Evolutionary conservation across 2,113 vertebrate genomes (phyloP), one percentile per base, ranked within the genome.

Genomic region (Mesoclemmys tuberculata): DNA sequence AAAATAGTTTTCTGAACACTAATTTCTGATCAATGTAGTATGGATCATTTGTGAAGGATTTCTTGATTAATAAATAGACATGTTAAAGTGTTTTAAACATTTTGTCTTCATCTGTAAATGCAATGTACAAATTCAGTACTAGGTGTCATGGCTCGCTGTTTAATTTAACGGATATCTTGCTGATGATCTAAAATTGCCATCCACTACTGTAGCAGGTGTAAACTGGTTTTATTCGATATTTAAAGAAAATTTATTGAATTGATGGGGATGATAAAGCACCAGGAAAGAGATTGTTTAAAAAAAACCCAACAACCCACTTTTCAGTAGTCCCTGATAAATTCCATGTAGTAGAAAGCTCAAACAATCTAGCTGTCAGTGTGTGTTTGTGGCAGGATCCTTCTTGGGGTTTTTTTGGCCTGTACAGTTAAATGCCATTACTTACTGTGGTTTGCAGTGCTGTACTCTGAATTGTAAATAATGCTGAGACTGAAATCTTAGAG

Each of bases 41-140:
- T 55, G 90, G 94, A 98, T 96, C 92, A 97, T 98, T 96, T 98
- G 98, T 98, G 98, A 98, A 98, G 96, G 97, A 98, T 92, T 98
- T 98, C 93, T 97, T 98, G 98, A 98, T 98, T 98, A 98, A 98
- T 98, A 98, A 98, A 98, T 92, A 93, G 96, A 98, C 41, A 48
- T 92, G 90, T 95, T 94, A 95, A 96, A 97, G 94, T 93, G 83
- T 61, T 79, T 88, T 10, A 49, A 89, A 10, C 27, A n/a, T 46
- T 54, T 26, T 77, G 35, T 94, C 51, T 89, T 84, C 58, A 6
- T 97, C 61, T 96, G 19, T 96, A 79, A 88, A 91, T 48, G 56
- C 31, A 64, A 24, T 35, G 5, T 49, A 38, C 2, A 10, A 48
- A 10, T 35, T 41, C 3, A 2, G 31, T 2, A 18, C 54, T 41